Evolutionary conservation across 2,888 invertebrate species (phyloP), one percentile per base, ranked within the genome.

Genomic region (Molanna angustata): DNA sequence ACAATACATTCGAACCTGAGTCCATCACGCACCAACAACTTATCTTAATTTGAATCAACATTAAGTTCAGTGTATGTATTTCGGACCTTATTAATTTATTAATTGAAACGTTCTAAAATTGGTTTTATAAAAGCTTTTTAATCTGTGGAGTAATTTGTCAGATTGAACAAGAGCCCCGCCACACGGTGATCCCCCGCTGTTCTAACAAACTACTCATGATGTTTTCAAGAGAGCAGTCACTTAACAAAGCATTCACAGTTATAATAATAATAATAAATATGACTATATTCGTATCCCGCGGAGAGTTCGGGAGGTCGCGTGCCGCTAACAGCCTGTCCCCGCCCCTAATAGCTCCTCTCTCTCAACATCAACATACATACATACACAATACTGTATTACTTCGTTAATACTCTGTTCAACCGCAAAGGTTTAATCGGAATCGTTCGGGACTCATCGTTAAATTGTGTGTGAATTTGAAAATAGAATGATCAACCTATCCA

Each of bases 221-320:
- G 42, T 44, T 45, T 45, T 32, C 39, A 51, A 51, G 51, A 45
- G 45, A 51, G 45, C 45, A 51, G 45, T 32, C 45, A 20, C 21
- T 22, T 37, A 31, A 44, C 49, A 37, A 22, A 39, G 32, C 40
- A 32, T 44, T 45, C 39, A 22, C 19, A 39, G 13, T 44, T 31
- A 44, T 44, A 43, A 50, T 51, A 45, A 51, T 51, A 44, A 51
- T 51, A 43, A 27, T 32, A 32, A 37, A 21, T 43, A 40, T 32
- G 35, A 33, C 18, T 37, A 43, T 20, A 44, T 44, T 42, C 43
- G 19, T 43, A 9, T 35, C 50, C 50, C 50, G 50, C 44, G 43
- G 50, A 18, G 45, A 52, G 51, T 47, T 40, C 41, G 40, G 33
- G 41, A 45, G 54, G 54, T 54, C 54, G 54, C 54, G 50, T 54